Percentiles rank a stretch among this genome's conserved stretches.
Evolutionary conservation across 2,113 vertebrate species (phyloP).

Genomic region (Nesogale talazaci): DNA sequence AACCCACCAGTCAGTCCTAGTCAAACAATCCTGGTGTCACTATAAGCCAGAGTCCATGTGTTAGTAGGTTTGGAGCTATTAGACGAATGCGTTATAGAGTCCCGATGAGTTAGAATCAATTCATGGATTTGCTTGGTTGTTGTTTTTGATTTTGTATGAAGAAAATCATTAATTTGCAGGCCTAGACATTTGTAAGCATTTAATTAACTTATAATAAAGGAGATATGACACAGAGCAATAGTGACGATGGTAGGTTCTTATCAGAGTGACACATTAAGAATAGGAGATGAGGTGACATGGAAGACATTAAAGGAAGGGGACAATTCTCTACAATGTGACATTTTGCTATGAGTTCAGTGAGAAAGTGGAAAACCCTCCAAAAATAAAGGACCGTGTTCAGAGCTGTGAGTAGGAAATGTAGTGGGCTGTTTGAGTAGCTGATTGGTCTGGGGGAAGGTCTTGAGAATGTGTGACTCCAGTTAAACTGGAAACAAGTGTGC

Average conservation of each 20-base stretch:
- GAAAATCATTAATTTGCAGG: not conserved
- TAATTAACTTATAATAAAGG: not conserved
- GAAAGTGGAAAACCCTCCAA: accelerated
- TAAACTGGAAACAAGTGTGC: not conserved
- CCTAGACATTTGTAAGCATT: not conserved
- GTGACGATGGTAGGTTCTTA: not conserved
- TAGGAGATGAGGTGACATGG: not conserved
- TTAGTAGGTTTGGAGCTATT: no score
- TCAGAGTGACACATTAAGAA: not conserved
- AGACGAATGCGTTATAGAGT: not conserved
- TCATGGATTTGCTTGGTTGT: not conserved
- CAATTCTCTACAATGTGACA: no score
- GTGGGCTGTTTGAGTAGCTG: not conserved
- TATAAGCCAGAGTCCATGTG: no score
- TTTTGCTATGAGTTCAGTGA: not conserved
- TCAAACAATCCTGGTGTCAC: no score
- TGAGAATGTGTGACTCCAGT: not conserved
- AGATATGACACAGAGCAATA: not conserved
- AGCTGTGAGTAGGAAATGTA: not conserved
- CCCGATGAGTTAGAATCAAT: not conserved
- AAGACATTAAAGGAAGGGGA: not conserved
- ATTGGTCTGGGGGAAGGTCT: not conserved
- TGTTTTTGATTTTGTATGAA: not conserved
- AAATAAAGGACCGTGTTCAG: not conserved
- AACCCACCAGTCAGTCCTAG: no score